These are phyloP conservation scores for Sebastes minor DNA, from an alignment of 2,797 vertebrate species.

Conservation along the genomic window DNA sequence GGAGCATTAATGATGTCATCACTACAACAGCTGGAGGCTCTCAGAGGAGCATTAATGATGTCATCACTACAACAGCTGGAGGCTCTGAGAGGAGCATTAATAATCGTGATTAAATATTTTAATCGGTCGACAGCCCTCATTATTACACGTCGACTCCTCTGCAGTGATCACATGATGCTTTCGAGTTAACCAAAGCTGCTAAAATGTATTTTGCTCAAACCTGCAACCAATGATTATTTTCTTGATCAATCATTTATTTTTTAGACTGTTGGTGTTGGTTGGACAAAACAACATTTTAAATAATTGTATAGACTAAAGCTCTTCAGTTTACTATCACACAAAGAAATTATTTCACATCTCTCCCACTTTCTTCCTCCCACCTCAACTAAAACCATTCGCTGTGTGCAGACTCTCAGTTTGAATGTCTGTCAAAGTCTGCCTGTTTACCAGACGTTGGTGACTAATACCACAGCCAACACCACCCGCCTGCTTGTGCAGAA, in stretches of 20 bases:
- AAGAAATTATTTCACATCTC: neutral
- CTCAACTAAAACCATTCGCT: slow-evolving; percentile 23
- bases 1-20: too few species aligned
- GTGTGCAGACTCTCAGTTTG: slow-evolving; percentile 68
- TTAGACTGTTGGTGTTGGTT: neutral
- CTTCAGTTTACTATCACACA: neutral
- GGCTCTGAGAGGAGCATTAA: too few species aligned
- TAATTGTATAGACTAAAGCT: neutral
- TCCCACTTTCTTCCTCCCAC: slow-evolving; percentile 38
- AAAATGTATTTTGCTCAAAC: neutral
- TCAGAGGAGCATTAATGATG: too few species aligned
- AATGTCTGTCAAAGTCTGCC: slow-evolving; percentile 68
- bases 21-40: too few species aligned
- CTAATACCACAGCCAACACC: slow-evolving; percentile 71
- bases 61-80: too few species aligned
- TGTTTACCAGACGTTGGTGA: slow-evolving; percentile 68
- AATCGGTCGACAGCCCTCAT: too few species aligned
- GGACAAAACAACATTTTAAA: neutral
- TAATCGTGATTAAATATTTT: too few species aligned
- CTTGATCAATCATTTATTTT: neutral
- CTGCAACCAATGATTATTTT: neutral
- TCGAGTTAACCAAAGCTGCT: too few species aligned
- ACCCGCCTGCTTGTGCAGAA: slow-evolving; percentile 52
- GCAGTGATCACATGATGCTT: neutral
- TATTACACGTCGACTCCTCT: too few species aligned